Base-by-base conservation (phyloP, 2,888 invertebrate genomes). In the Drosophila robusta region DNA sequence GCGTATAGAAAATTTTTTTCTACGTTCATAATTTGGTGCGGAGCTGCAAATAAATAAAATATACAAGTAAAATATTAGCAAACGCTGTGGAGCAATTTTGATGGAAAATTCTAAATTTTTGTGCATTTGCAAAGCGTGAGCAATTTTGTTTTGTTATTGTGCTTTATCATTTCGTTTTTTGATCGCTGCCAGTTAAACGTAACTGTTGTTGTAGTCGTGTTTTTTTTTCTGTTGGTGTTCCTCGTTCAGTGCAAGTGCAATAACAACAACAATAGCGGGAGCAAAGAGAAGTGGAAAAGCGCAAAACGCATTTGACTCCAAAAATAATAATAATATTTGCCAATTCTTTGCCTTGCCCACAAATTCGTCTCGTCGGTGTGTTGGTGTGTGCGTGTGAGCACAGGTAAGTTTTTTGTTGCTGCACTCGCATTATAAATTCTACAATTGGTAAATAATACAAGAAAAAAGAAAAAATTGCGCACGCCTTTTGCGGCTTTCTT, bases 21-120 rank as follows among this genome's bases (percentile, higher is more conserved):
- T 50, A 66, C 84, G 70, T 82, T 82, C 88, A 79, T 71, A 82
- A 87, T 74, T 88, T 88, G 60, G 62, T 74, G 64, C 62, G 70
- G 50, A 69, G 55, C 63, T 68, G 50, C 39, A 41, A 52, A 32
- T 32, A 14, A 34, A 71, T 12, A 34, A 12, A 12, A 34, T 4
- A 34, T 12, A 12, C 12, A 34, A 12, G 12, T 34, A 29, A 9
- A 29, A 9, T 34, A 34, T 4, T 7, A 34, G 1, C 29, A 29
- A 29, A 71, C 49, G 66, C 38, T 45, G 36, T 58, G 24, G 12
- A 57, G 46, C 45, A 71, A 41, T 61, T 55, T 45, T 7, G 14
- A 34, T 24, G 16, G 14, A 44, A 42, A 29, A 50, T 55, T 26
- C 41, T 11, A 50, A 45, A 55, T 45, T 57, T 7, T 38, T 69